Evolutionary conservation across 2,113 vertebrate genomes (phyloP), one percentile per base, ranked within the genome.

Genomic region (Catagonus wagneri): DNA sequence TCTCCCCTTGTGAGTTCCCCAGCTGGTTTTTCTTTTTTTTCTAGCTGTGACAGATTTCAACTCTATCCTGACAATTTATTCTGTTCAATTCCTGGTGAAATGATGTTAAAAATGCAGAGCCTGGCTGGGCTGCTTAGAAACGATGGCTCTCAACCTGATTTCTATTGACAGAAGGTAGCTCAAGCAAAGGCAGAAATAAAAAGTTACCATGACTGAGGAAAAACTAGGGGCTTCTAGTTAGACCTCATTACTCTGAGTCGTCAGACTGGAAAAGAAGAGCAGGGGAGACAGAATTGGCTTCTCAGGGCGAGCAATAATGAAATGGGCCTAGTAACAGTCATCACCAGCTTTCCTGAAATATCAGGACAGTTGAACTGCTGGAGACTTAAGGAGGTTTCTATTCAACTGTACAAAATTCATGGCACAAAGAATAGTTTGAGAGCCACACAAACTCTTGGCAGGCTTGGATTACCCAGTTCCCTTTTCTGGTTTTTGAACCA

Each of bases 1-100:
- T 93, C 65, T 92, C 80, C 66, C 39, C 17, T 92, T 94, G n/a
- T 96, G 87, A 95, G 71, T 92, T 90, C 39, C 32, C 27, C 52
- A 23, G 17, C n/a, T 93, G 76, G 36, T 76, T 75, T 97, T 44
- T 44, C 8, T 44, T 44, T 44, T 44, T 44, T 44, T 44, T 8
- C 44, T 44, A 44, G 44, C 44, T 76, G 74, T 72, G 93, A 81
- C 81, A 95, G 71, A 91, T 89, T 97, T 98, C 93, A 90, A n/a
- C 66, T 85, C 27, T 89, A 32, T 96, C 72, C 72, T 96, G 95
- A 97, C 78, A 97, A 95, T 98, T 97, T 98, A 98, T 95, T 98
- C 54, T 97, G 96, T 97, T 95, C 81, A 96, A 76, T 61, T 75
- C 95, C 76, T 97, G 81, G 54, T 58, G 69, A 96, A 98, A 96